These are phyloP conservation scores for Cebidichthys violaceus DNA, from an alignment of 2,113 vertebrate genomes.

Conservation along the genomic window DNA sequence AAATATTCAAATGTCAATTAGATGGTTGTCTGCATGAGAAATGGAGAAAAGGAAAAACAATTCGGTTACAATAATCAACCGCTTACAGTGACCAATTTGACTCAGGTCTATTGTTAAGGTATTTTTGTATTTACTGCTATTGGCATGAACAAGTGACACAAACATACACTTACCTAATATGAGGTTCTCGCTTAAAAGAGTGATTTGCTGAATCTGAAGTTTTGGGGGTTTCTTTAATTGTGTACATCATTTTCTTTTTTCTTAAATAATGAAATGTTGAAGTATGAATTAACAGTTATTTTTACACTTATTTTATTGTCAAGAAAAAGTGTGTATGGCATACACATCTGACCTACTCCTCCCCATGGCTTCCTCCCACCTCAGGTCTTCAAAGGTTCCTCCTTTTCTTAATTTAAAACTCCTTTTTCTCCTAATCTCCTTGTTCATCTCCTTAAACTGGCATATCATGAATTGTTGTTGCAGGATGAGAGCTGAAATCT, in stretches of 20 bases:
- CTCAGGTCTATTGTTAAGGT: background rate
- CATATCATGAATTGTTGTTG: background rate
- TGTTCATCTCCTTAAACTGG: slow-evolving; percentile 6
- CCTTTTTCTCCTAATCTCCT: slow-evolving; percentile 1
- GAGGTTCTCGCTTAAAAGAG: background rate
- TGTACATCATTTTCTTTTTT: background rate
- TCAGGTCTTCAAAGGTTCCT: background rate
- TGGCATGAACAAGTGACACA: background rate
- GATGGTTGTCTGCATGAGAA: background rate
- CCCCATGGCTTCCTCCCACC: background rate
- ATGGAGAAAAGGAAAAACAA: background rate
- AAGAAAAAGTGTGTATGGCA: background rate
- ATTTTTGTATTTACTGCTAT: background rate
- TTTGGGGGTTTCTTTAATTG: background rate
- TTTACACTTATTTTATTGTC: background rate
- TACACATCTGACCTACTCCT: background rate
- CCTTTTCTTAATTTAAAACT: slow-evolving; percentile 8
- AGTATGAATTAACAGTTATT: background rate
- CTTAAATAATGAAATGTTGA: background rate
- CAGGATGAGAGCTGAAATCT: background rate
- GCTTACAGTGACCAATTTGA: background rate
- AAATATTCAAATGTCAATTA: too few species aligned
- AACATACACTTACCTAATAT: background rate
- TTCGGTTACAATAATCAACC: background rate
- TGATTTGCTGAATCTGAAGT: background rate